Conservation (phyloP, 2,113 vertebrate species). For the Apaloderma vittatum region DNA sequence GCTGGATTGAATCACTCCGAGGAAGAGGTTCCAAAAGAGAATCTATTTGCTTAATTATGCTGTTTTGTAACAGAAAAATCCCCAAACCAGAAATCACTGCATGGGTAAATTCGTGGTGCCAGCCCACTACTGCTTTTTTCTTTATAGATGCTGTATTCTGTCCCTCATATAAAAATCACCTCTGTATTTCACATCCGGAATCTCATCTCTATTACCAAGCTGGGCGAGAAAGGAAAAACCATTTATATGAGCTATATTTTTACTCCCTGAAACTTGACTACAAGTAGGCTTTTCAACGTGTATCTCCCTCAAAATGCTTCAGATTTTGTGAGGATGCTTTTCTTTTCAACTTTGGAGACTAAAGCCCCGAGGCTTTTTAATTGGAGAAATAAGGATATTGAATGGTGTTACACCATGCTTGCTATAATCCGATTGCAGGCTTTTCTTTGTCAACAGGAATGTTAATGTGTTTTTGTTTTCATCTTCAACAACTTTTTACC, state of each 20-base stretch:
- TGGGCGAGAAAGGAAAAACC: rapidly evolving
- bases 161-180: background rate
- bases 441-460: background rate
- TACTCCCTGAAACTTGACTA: background rate
- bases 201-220: background rate
- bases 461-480: background rate
- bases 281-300: background rate
- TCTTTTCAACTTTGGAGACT: background rate
- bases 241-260: background rate
- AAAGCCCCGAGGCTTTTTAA: background rate
- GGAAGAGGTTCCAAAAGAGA: background rate
- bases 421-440: rapidly evolving
- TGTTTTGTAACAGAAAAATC: background rate
- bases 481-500: background rate
- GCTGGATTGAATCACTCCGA: background rate
- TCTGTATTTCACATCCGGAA: background rate
- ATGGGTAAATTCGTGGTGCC: background rate
- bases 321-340: background rate
- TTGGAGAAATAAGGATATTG: background rate
- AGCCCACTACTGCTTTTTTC: background rate
- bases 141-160: background rate
- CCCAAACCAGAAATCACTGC: background rate
- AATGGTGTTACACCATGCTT: rapidly evolving
- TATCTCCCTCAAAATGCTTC: background rate
- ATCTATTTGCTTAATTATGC: background rate